phyloP scores from a whole-genome alignment of 92 coral and sea anemone genomes.

The Ricordea florida region DNA sequence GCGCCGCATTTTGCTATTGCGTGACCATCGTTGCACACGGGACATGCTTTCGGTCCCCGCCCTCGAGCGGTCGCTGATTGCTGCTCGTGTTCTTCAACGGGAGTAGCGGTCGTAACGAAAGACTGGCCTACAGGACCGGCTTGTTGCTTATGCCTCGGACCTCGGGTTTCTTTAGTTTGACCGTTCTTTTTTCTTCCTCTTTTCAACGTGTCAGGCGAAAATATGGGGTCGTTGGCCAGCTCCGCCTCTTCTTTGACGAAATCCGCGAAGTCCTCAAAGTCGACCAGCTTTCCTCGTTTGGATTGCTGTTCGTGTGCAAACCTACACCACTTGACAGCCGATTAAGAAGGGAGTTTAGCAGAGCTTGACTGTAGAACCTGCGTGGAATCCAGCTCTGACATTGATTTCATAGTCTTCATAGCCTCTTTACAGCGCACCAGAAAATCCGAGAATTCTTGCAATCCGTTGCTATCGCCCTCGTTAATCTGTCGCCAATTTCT shows the following conservation, averaged over 20 bases:
- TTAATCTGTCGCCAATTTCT: conserved; percentile 62
- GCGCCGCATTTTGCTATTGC: conserved; percentile 41
- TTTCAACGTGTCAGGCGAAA: conserved; percentile 65
- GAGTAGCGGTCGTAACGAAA: neutral
- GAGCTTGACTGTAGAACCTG: conserved; percentile 9
- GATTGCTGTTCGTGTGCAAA: conserved; percentile 47
- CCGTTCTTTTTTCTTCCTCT: conserved; percentile 32
- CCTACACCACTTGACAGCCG: conserved; percentile 69
- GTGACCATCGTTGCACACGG: conserved; percentile 49
- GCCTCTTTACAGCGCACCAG: conserved; percentile 60
- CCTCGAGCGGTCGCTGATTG: neutral
- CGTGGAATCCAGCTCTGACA: conserved; percentile 59
- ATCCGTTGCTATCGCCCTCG: conserved; percentile 62
- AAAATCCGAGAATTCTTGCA: conserved; percentile 66
- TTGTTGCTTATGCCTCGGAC: neutral
- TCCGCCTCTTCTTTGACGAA: conserved; percentile 64
- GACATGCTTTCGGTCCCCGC: conserved; percentile 10
- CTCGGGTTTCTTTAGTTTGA: neutral
- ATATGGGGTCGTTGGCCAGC: conserved; percentile 69
- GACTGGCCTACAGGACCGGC: neutral
- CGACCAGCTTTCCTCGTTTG: conserved; percentile 13
- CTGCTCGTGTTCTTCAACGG: neutral
- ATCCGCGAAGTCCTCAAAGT: conserved; percentile 40
- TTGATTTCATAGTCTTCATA: conserved; percentile 43
- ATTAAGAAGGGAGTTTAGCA: conserved; percentile 62